A percentile compares a stretch with the other conserved stretches of the same genome.
Conservation (phyloP, 2,888 invertebrate species). For the Diloba caeruleocephala region DNA sequence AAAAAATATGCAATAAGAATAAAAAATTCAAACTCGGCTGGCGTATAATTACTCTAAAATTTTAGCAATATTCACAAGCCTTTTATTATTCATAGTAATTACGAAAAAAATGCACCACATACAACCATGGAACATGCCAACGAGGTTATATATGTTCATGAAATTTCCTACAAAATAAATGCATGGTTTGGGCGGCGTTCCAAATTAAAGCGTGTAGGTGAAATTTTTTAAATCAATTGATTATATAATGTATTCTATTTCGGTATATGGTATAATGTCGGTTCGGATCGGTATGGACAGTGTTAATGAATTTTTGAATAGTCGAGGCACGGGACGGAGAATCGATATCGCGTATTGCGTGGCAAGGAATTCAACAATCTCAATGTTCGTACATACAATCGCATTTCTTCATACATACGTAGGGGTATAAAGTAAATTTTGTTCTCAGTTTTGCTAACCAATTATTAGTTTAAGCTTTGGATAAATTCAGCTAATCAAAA, state of each 20-base stretch:
- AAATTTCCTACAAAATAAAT: slow-evolving; percentile 11
- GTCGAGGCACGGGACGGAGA: slow-evolving; percentile 83
- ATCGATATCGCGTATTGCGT: slow-evolving; percentile 79
- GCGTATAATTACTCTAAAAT: slow-evolving; percentile 53
- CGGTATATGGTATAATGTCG: slow-evolving; percentile 62
- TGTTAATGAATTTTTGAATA: slow-evolving; percentile 85
- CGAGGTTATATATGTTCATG: background rate
- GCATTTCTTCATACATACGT: slow-evolving; percentile 26
- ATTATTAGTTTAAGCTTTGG: slow-evolving; percentile 36
- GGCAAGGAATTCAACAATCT: slow-evolving; percentile 71
- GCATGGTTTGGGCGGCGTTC: background rate
- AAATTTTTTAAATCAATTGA: slow-evolving; percentile 32
- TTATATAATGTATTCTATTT: slow-evolving; percentile 59
- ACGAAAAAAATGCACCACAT: slow-evolving; percentile 29
- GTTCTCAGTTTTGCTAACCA: slow-evolving; percentile 24
- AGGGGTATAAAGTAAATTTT: slow-evolving; percentile 27
- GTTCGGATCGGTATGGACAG: slow-evolving; percentile 78
- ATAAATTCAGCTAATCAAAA: slow-evolving; percentile 19
- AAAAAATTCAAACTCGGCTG: slow-evolving; percentile 20
- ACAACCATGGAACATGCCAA: slow-evolving; percentile 32
- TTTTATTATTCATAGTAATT: slow-evolving; percentile 58
- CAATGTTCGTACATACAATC: slow-evolving; percentile 38
- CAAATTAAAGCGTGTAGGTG: slow-evolving; percentile 12
- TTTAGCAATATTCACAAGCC: slow-evolving; percentile 81
- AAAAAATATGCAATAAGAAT: slow-evolving; percentile 6